These are phyloP conservation scores for Chamaetylas fuelleborni DNA, from an alignment of 2,113 vertebrate genomes.

Conservation along the genomic window DNA sequence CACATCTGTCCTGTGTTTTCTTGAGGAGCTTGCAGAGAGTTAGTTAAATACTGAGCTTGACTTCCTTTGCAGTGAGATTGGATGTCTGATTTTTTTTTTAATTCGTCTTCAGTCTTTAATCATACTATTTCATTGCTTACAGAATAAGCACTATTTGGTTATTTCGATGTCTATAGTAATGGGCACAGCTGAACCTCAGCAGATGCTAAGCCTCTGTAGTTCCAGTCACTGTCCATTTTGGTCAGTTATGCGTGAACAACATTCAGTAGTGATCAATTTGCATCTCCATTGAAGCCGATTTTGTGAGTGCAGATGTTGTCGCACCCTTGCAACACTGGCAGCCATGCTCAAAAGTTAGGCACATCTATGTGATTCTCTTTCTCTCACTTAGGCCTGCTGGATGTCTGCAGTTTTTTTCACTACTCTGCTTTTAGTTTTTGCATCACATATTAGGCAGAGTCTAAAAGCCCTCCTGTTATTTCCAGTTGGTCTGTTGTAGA, in stretches of 20 bases:
- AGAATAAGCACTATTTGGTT: not conserved
- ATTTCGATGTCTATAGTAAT: not conserved
- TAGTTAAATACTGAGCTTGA: not conserved
- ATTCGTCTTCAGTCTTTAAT: not conserved
- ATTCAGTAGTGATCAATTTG: not conserved
- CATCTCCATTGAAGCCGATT: not conserved
- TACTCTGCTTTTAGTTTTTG: not conserved
- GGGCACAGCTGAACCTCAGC: not conserved
- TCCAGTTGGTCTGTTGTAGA: not conserved
- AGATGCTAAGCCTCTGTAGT: not conserved
- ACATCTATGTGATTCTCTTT: not conserved
- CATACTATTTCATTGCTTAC: not conserved
- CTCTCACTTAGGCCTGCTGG: not conserved
- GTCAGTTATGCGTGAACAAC: not conserved
- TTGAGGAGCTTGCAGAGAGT: not conserved
- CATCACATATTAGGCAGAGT: not conserved
- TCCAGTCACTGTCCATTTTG: not conserved
- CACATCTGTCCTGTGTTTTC: not conserved
- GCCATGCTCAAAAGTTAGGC: rapidly evolving
- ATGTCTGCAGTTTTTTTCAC: not conserved
- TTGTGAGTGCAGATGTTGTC: not conserved
- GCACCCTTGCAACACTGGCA: not conserved
- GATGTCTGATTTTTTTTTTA: not conserved
- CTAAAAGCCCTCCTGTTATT: not conserved
- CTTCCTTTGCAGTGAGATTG: not conserved